Percentiles rank a stretch among this genome's conserved stretches.
phyloP scores from a whole-genome alignment of 2,797 vertebrate genomes.

The Enteromius fasciolatus region DNA sequence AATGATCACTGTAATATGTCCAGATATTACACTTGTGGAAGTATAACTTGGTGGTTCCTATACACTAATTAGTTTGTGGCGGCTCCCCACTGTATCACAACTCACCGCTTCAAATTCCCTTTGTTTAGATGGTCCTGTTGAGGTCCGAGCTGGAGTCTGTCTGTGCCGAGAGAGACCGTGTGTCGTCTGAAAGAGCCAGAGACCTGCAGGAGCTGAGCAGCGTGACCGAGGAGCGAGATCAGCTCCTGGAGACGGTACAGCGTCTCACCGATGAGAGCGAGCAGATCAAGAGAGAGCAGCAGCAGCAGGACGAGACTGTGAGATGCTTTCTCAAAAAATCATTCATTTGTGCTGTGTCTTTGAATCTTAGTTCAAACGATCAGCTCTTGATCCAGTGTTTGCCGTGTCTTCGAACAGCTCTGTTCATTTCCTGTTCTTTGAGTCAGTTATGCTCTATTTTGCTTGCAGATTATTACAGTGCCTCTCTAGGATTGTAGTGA shows the following conservation, averaged over 20 bases:
- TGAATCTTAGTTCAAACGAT: too few relatives aligned
- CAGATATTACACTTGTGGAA: neutral
- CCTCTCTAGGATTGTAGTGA: too few relatives aligned
- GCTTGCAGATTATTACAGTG: too few relatives aligned
- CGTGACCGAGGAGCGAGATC: constrained; percentile 70
- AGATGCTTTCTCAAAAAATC: neutral
- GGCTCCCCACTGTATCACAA: too few relatives aligned
- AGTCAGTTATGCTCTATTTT: too few relatives aligned
- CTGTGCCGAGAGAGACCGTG: constrained; percentile 50
- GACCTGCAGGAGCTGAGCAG: constrained; percentile 49
- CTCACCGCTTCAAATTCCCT: neutral
- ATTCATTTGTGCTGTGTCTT: too few relatives aligned
- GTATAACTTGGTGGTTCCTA: neutral
- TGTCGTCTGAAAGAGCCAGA: constrained; percentile 38
- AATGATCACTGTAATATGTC: neutral
- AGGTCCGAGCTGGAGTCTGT: constrained; percentile 34
- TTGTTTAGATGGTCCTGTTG: constrained; percentile 38
- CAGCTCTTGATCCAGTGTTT: too few relatives aligned
- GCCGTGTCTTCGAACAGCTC: too few relatives aligned
- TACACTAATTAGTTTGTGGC: too few relatives aligned
- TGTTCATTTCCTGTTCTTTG: too few relatives aligned
- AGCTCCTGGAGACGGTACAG: constrained; percentile 68
- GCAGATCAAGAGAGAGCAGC: constrained; percentile 66
- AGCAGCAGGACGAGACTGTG: constrained; percentile 69
- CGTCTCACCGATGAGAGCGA: constrained; percentile 67